Percentiles rank a stretch among this genome's conserved stretches.
These are phyloP conservation scores for Scaptomyza pallida DNA, from an alignment of 1,140 invertebrate genomes.

Conservation along the genomic window DNA sequence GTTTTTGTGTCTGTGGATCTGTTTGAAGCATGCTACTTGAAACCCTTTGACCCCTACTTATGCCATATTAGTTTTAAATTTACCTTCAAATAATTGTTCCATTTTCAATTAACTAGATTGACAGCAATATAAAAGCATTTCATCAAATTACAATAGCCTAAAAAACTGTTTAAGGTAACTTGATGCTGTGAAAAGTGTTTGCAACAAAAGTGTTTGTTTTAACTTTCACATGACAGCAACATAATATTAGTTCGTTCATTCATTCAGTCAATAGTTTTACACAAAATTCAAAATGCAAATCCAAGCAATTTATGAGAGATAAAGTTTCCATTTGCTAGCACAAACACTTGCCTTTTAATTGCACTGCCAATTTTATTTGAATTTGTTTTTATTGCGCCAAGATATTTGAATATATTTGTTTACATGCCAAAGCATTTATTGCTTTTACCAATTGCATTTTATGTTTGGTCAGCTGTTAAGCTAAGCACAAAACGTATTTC, in stretches of 20 bases:
- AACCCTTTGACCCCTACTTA: neutral
- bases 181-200: too few relatives aligned
- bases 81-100: neutral
- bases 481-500: constrained; percentile 1
- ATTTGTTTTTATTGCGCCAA: constrained; percentile 27
- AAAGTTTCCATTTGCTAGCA: constrained; percentile 1
- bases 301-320: neutral
- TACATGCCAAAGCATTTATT: constrained; percentile 15
- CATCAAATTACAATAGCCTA: too few relatives aligned
- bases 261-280: neutral
- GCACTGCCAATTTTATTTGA: constrained; percentile 16
- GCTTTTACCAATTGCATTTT: constrained; percentile 20
- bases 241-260: too few relatives aligned
- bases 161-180: too few relatives aligned
- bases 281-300: neutral
- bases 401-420: constrained; percentile 27
- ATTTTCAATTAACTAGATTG: neutral
- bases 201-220: too few relatives aligned
- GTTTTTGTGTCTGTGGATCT: neutral
- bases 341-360: constrained; percentile 25
- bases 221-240: too few relatives aligned
- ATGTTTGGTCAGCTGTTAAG: constrained; percentile 63
- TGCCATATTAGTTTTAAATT: neutral
- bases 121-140: too few relatives aligned
- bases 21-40: neutral